Evolutionary conservation across 2,113 vertebrate species (phyloP).

Genomic region (Eolophus roseicapilla): DNA sequence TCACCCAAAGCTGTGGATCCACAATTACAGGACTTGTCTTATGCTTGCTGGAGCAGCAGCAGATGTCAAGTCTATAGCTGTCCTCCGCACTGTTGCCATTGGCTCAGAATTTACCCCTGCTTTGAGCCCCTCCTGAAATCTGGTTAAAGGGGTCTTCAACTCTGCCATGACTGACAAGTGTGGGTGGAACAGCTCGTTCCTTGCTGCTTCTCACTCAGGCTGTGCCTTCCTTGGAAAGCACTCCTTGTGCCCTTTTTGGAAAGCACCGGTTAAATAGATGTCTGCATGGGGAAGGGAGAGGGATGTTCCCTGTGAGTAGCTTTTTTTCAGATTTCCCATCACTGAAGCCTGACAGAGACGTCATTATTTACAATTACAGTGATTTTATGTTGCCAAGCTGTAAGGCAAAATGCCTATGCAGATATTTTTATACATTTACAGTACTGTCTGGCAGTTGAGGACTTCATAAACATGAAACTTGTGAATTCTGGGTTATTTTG

Average conservation of each 20-base stretch:
- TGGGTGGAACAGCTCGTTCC: background rate
- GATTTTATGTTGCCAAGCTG: background rate
- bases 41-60: background rate
- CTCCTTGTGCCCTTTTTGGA: background rate
- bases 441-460: background rate
- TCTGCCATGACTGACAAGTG: background rate
- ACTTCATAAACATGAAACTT: background rate
- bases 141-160: background rate
- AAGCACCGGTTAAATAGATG: background rate
- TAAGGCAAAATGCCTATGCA: background rate
- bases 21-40: background rate
- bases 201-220: background rate
- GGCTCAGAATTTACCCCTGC: background rate
- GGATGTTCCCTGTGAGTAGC: background rate
- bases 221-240: background rate
- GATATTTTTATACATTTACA: background rate
- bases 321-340: background rate
- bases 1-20: background rate
- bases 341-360: background rate
- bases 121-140: background rate
- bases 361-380: background rate
- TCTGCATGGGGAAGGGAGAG: background rate
- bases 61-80: background rate
- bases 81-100: background rate
- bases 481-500: background rate